Percentiles rank a stretch among this genome's conserved stretches.
Evolutionary conservation across 2,797 vertebrate genomes (phyloP).

Genomic region (Protosalanx chinensis): DNA sequence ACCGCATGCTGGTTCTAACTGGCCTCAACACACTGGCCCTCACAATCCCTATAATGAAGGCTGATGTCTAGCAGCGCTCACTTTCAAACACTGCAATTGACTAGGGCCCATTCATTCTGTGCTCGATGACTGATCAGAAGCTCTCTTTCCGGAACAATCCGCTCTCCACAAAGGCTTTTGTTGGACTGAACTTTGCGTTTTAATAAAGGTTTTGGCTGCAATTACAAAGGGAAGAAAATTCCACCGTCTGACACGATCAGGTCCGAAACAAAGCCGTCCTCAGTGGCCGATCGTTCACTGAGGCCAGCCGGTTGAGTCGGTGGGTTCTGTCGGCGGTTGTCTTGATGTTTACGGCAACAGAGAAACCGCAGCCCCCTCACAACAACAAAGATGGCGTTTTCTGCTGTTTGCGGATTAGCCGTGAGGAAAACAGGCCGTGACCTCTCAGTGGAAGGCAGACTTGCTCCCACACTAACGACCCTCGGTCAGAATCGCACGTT

Average conservation of each 20-base stretch:
- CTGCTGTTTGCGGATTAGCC: neutral
- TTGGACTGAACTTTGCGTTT: slow-evolving; percentile 13
- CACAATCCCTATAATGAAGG: slow-evolving; percentile 23
- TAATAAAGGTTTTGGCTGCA: slow-evolving; percentile 15
- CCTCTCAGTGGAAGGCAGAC: neutral
- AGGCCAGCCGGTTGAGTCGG: neutral
- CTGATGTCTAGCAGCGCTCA: slow-evolving; percentile 12
- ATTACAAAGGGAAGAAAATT: slow-evolving; percentile 9
- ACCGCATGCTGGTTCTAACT: neutral
- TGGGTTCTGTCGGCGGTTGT: neutral
- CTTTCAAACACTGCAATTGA: slow-evolving; percentile 4
- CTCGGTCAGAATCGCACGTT: neutral
- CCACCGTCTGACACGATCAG: neutral
- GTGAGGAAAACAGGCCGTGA: neutral
- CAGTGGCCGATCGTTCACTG: slow-evolving; percentile 6
- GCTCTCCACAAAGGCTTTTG: slow-evolving; percentile 6
- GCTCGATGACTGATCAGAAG: slow-evolving; percentile 21
- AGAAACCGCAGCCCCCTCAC: neutral
- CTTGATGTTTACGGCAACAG: neutral
- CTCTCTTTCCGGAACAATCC: slow-evolving; percentile 6
- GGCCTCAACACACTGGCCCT: neutral
- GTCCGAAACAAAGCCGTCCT: slow-evolving; percentile 7
- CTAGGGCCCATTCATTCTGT: slow-evolving; percentile 19
- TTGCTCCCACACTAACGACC: neutral
- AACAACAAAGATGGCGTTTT: neutral